Conservation (phyloP, 2,113 vertebrate species). For the Pseudopodoces humilis region DNA sequence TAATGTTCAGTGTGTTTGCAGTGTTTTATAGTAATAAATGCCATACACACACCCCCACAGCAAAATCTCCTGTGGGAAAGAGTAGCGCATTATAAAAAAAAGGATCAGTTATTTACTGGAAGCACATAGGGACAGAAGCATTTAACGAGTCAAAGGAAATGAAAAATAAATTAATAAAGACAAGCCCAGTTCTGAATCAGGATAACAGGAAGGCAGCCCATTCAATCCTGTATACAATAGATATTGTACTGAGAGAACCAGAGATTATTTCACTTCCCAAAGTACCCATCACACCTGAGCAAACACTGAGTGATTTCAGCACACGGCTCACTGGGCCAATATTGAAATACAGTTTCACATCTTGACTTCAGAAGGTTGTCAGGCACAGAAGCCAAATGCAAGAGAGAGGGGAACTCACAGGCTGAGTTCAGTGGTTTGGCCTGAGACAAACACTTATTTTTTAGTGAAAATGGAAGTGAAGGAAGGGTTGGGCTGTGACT, state of each 20-base stretch:
- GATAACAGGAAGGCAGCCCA: constrained; percentile 16
- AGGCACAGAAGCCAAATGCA: not conserved
- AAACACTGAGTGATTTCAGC: constrained; percentile 25
- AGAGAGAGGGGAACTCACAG: not conserved
- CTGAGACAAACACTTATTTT: not conserved
- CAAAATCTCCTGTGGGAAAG: not conserved
- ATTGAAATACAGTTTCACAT: not conserved
- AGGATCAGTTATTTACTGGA: not conserved
- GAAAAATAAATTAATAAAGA: not conserved
- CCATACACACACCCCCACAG: not conserved
- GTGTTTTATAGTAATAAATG: not conserved
- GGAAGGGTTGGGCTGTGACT: not conserved
- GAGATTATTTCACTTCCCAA: constrained; percentile 32
- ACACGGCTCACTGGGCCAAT: not conserved
- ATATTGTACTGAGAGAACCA: not conserved
- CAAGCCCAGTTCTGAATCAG: not conserved
- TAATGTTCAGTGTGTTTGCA: not conserved
- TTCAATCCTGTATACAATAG: constrained; percentile 11
- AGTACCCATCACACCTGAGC: not conserved
- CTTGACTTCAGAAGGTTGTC: not conserved
- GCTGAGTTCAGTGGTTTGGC: not conserved
- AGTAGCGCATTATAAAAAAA: not conserved
- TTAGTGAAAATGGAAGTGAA: not conserved
- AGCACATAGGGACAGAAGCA: not conserved
- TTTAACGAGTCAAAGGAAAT: not conserved